Evolutionary conservation across 2,113 vertebrate genomes (phyloP).

Genomic region (Dermatemys mawii): DNA sequence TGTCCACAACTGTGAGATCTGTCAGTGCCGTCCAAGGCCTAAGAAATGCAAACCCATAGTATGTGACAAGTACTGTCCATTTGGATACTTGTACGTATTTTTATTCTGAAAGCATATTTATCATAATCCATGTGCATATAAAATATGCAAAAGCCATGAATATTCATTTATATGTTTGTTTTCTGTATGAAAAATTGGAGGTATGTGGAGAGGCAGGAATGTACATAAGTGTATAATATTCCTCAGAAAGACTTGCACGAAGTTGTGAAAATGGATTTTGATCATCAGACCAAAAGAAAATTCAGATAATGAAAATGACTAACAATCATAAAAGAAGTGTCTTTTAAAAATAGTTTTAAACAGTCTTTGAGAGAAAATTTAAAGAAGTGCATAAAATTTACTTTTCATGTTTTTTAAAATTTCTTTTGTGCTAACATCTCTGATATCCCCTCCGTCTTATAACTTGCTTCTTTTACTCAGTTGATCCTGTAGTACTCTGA

Average conservation of each 20-base stretch:
- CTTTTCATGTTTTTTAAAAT: neutral
- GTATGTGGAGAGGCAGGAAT: neutral
- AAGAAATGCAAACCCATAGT: conserved; percentile 87
- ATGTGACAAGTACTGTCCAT: conserved; percentile 89
- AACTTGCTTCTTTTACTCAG: neutral
- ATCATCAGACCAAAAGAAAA: neutral
- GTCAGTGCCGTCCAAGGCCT: conserved; percentile 86
- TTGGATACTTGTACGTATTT: conserved; percentile 89
- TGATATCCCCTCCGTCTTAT: neutral
- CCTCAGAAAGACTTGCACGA: neutral
- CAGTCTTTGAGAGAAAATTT: neutral
- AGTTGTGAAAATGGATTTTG: neutral
- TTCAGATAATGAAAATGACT: neutral
- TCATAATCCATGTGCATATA: neutral
- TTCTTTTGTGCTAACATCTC: neutral
- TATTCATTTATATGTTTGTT: neutral
- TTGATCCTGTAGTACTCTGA: neutral
- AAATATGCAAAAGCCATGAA: neutral
- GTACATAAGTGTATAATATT: neutral
- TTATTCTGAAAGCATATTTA: neutral
- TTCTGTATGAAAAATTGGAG: neutral
- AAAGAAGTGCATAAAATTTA: neutral
- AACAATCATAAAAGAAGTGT: neutral
- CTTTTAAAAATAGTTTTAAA: neutral
- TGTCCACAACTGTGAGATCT: conserved; percentile 84